Percentiles rank a stretch among this genome's conserved stretches.
Evolutionary conservation across 2,113 vertebrate species (phyloP).

Genomic region (Daubentonia madagascariensis): DNA sequence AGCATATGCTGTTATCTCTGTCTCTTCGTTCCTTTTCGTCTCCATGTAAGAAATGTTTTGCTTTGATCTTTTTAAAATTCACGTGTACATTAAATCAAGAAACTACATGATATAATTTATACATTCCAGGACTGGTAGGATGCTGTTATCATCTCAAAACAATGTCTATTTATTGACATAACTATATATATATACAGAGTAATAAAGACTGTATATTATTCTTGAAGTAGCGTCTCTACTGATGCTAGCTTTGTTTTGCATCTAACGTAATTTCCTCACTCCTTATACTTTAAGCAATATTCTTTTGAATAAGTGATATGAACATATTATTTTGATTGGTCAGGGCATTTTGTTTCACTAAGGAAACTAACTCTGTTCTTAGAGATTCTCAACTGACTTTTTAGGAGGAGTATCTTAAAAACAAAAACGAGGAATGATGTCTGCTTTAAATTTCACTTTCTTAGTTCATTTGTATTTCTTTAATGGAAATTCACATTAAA

Average conservation of each 20-base stretch:
- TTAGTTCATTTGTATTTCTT: background rate
- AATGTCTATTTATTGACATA: conserved; percentile 39
- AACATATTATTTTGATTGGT: conserved; percentile 29
- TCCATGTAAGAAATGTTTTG: conserved; percentile 34
- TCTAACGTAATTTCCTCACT: background rate
- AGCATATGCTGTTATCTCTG: background rate
- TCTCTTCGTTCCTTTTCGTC: conserved; percentile 33
- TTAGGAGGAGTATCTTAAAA: background rate
- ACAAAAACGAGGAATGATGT: background rate
- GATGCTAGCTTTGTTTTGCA: background rate
- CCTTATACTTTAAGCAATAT: background rate
- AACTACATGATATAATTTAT: background rate
- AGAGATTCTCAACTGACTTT: background rate
- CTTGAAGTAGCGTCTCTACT: conserved; percentile 9
- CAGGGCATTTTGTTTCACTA: background rate
- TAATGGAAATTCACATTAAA: conserved; percentile 5
- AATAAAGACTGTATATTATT: background rate
- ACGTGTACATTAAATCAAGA: conserved; percentile 16
- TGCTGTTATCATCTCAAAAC: conserved; percentile 24
- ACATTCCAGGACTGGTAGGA: conserved; percentile 11
- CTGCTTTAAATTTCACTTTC: conserved; percentile 27
- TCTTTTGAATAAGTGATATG: background rate
- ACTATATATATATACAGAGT: background rate
- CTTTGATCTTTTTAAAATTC: conserved; percentile 13
- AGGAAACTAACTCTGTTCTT: background rate